These are phyloP conservation scores for Gryllus longicercus DNA, from an alignment of 2,888 invertebrate species.

Conservation along the genomic window DNA sequence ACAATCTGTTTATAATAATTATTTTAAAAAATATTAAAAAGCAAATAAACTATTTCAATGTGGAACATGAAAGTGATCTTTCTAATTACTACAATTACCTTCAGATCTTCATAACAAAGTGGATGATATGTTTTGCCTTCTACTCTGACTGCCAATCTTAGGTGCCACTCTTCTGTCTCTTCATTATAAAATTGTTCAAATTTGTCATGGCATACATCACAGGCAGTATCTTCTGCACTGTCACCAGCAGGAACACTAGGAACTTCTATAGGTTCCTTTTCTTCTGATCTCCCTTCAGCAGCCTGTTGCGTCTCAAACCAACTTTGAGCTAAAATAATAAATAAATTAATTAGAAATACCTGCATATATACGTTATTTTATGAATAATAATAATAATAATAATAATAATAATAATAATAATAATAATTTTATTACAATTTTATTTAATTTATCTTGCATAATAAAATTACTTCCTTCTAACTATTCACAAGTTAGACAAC, in stretches of 20 bases:
- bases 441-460: no score
- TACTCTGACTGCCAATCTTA: slow-evolving; percentile 74
- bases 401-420: no score
- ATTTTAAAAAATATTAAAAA: no score
- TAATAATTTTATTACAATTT: no score
- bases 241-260: slow-evolving; percentile 69
- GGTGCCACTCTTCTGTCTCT: slow-evolving; percentile 96
- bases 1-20: no score
- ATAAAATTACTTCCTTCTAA: no score
- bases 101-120: slow-evolving; percentile 81
- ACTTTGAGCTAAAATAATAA: slow-evolving; percentile 64
- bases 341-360: background rate
- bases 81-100: slow-evolving; percentile 51
- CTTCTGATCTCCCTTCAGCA: slow-evolving; percentile 54
- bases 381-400: no score
- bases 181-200: slow-evolving; percentile 96
- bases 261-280: slow-evolving; percentile 58
- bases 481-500: no score
- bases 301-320: slow-evolving; percentile 76
- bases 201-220: slow-evolving; percentile 87
- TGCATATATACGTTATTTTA: no score
- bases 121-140: slow-evolving; percentile 83
- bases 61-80: no score
- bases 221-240: slow-evolving; percentile 63
- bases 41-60: no score